These are phyloP conservation scores for Phasianus colchicus DNA, from an alignment of 2,113 vertebrate species.

Conservation along the genomic window DNA sequence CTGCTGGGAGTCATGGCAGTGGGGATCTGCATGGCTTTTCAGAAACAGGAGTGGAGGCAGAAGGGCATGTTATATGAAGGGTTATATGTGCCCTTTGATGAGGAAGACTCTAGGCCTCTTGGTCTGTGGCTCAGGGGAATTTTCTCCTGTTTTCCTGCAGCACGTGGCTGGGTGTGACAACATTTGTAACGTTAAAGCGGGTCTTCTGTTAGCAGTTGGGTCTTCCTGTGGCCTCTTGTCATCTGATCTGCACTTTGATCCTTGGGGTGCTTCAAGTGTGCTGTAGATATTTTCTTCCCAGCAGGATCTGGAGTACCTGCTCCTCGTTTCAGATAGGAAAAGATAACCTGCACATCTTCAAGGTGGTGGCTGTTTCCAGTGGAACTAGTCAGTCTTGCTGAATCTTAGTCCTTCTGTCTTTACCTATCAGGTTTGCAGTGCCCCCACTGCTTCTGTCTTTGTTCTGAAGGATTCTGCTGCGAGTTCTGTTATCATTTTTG, in stretches of 20 bases:
- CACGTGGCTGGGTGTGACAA: neutral
- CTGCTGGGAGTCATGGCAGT: neutral
- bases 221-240: neutral
- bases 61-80: neutral
- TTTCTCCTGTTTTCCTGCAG: neutral
- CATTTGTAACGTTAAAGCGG: neutral
- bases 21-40: neutral
- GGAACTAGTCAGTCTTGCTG: neutral
- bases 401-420: neutral
- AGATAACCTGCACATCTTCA: neutral
- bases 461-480: neutral
- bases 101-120: neutral
- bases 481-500: neutral
- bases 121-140: rapidly evolving
- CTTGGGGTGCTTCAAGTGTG: neutral
- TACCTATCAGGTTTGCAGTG: rapidly evolving
- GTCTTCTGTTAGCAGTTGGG: neutral
- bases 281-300: neutral
- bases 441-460: rapidly evolving
- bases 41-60: neutral
- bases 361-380: neutral
- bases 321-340: neutral
- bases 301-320: neutral
- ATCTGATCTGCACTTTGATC: neutral
- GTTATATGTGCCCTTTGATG: neutral